Evolutionary conservation across 2,113 vertebrate genomes (phyloP).

Genomic region (Ploceus nigricollis): DNA sequence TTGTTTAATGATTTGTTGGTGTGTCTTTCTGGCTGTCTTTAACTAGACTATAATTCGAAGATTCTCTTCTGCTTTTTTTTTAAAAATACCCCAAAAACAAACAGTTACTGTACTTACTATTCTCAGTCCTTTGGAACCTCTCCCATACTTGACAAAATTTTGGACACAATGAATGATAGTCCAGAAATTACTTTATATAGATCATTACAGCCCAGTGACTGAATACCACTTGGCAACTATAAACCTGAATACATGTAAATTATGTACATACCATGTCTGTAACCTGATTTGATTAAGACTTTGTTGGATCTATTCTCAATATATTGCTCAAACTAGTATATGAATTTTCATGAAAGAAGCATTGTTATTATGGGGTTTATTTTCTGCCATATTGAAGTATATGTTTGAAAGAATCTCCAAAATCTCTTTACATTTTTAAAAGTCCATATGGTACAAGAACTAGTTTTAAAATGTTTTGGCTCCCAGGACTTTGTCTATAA

Average conservation of each 20-base stretch:
- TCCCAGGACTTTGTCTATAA: background rate
- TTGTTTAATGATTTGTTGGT: slow-evolving; percentile 12
- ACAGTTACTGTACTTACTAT: background rate
- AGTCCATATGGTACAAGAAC: background rate
- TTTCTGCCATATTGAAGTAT: background rate
- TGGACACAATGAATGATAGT: background rate
- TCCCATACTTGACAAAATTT: background rate
- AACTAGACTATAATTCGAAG: background rate
- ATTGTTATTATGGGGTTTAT: background rate
- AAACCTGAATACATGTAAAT: background rate
- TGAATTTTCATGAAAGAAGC: background rate
- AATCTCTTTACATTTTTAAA: background rate
- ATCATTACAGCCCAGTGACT: background rate
- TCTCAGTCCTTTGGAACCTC: background rate
- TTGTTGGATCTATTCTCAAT: background rate
- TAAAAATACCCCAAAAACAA: background rate
- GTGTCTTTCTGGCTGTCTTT: background rate
- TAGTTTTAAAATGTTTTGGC: background rate
- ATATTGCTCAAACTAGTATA: background rate
- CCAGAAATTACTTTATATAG: background rate
- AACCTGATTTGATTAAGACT: background rate
- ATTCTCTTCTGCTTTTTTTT: background rate
- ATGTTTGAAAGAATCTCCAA: background rate
- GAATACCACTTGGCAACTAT: background rate
- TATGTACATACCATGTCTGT: background rate